Evolutionary conservation across 2,888 invertebrate species (phyloP).

Genomic region (Agonopterix subpropinquella): DNA sequence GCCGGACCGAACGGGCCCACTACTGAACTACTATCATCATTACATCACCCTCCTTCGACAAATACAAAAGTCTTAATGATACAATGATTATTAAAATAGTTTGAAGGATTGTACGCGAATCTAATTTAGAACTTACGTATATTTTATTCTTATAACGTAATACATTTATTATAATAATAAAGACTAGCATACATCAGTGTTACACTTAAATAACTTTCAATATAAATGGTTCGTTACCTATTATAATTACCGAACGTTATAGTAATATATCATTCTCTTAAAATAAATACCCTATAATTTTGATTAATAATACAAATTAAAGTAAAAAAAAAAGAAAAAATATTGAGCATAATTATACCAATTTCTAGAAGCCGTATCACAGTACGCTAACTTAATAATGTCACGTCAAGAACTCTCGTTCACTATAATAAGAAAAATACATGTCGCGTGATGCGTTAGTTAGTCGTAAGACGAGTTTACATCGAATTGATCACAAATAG

Average conservation of each 20-base stretch:
- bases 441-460: too few species aligned
- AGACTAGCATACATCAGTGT: constrained; percentile 73
- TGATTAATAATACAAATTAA: constrained; percentile 40
- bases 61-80: constrained; percentile 40
- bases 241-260: constrained; percentile 14
- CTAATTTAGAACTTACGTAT: constrained; percentile 52
- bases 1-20: too few species aligned
- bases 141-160: constrained; percentile 36
- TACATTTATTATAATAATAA: constrained; percentile 57
- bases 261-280: constrained; percentile 14
- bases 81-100: constrained; percentile 48
- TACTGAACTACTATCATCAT: too few species aligned
- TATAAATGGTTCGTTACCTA: constrained; percentile 35
- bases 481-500: constrained; percentile 21
- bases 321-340: constrained; percentile 30
- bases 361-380: constrained; percentile 66
- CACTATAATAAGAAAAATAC: not conserved
- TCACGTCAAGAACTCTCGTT: constrained; percentile 10
- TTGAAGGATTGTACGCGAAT: constrained; percentile 36
- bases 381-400: constrained; percentile 62
- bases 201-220: constrained; percentile 44
- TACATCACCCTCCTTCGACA: too few species aligned
- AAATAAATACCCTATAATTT: constrained; percentile 23
- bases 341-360: constrained; percentile 62
- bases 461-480: not conserved